Percentiles rank a stretch among this genome's conserved stretches.
These are phyloP conservation scores for Plumapathes pennacea DNA, from an alignment of 92 coral and sea anemone genomes.

Conservation along the genomic window DNA sequence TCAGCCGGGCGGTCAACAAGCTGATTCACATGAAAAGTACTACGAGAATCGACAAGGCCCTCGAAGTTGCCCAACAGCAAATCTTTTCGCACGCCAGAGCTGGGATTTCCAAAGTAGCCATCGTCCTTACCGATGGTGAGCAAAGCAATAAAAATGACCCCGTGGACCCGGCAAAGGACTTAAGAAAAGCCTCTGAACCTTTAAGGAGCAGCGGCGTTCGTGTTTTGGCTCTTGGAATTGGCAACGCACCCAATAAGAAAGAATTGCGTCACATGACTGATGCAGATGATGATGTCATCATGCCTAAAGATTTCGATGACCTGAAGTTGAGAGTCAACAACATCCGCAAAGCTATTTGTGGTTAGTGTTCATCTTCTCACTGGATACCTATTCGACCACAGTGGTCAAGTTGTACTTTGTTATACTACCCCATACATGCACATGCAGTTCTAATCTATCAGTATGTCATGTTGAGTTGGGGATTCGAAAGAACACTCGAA, in stretches of 20 bases:
- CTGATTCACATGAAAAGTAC: conserved; percentile 54
- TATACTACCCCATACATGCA: too few species aligned
- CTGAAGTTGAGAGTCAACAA: conserved; percentile 19
- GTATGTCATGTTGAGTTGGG: too few species aligned
- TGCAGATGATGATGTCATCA: conserved; percentile 42
- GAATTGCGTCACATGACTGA: conserved; percentile 62
- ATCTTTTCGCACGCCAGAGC: conserved; percentile 64
- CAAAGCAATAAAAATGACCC: conserved; percentile 43
- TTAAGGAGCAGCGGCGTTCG: conserved; percentile 63
- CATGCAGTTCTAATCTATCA: too few species aligned
- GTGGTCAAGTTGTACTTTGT: too few species aligned
- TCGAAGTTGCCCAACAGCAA: conserved; percentile 35
- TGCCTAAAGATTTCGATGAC: conserved; percentile 35
- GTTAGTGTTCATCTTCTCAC: too few species aligned
- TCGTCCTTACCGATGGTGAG: conserved; percentile 67
- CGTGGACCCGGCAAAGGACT: conserved; percentile 35
- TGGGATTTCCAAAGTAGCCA: conserved; percentile 58
- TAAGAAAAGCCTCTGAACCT: conserved; percentile 47
- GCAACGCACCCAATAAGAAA: conserved; percentile 35
- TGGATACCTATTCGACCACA: too few species aligned
- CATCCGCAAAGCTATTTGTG: too few species aligned
- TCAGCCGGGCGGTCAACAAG: conserved; percentile 52
- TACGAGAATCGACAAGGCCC: conserved; percentile 69
- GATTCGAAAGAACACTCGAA: too few species aligned
- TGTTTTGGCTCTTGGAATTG: conserved; percentile 68